Evolutionary conservation across 1,140 invertebrate genomes (phyloP), one percentile per base, ranked within the genome.

Genomic region (Drosophila jambulina): DNA sequence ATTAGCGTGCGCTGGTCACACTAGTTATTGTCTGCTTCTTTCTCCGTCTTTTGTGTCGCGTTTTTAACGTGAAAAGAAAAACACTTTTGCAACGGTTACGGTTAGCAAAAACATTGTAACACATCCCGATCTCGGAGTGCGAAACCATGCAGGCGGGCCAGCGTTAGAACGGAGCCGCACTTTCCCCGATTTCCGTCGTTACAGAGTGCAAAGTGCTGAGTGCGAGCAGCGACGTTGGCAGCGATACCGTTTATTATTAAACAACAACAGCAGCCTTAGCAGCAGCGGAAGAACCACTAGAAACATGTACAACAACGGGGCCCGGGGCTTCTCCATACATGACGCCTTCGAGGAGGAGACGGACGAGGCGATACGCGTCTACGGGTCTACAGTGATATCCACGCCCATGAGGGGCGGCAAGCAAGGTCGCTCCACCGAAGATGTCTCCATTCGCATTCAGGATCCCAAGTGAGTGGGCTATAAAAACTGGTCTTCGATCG

Each of bases 281-380:
- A 81, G 54, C 49, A 78, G 46, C 60, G 60, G 56, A 54, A 42
- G 32, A 38, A 42, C n/a, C 45, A 53, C 43, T 65, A 65, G 27
- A 80, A 82, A 78, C 36, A 87, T 88, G 84, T 88, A 90, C 76
- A 91, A 87, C 79, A 92, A 86, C 77, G 80, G 82, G 57, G 75
- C 91, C 36, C 51, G 76, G 67, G 88, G 90, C 84, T 97, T 97
- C 93, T 96, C 95, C 48, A 97, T 97, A 78, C 96, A 97, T 92
- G 96, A 97, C 93, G 96, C 96, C 13, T 97, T 97, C 91, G 96
- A 97, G 92, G 96, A 96, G 91, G 96, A 96, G 82, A 95, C 95
- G 58, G 96, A 96, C 91, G 96, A 96, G 93, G 95, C 95, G 53
- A 96, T 96, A 75, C 95, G 95, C 88, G 95, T 96, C 10, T 96